Percentiles rank a stretch among this genome's conserved stretches.
phyloP scores from a whole-genome alignment of 1,140 invertebrate species.

The Scaptomyza graminum region DNA sequence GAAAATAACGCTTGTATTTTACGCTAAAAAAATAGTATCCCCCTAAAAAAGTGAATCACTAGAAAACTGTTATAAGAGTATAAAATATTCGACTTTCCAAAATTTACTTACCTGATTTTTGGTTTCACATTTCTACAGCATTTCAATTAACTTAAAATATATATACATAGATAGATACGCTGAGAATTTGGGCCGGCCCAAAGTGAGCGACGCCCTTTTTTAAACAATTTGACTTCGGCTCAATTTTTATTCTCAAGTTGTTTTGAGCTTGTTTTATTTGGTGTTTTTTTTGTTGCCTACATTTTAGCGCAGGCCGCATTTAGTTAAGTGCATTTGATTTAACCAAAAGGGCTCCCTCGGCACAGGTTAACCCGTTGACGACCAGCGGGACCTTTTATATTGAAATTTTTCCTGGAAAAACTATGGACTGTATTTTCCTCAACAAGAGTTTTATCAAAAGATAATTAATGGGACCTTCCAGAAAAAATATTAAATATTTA shows the following conservation, averaged over 20 bases:
- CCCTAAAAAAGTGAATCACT: too few species aligned
- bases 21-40: too few species aligned
- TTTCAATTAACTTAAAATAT: constrained; percentile 78
- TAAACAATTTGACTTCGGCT: constrained; percentile 41
- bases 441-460: too few species aligned
- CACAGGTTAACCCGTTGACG: constrained; percentile 35
- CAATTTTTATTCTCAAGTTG: constrained; percentile 15
- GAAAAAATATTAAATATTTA: too few species aligned
- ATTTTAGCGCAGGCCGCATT: constrained; percentile 53
- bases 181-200: constrained; percentile 16
- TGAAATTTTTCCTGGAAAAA: too few species aligned
- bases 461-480: too few species aligned
- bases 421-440: too few species aligned
- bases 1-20: too few species aligned
- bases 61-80: neutral
- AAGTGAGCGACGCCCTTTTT: constrained; percentile 42
- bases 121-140: constrained; percentile 26
- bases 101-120: neutral
- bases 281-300: constrained; percentile 60
- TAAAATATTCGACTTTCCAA: neutral
- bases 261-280: constrained; percentile 27
- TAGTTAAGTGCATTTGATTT: constrained; percentile 82
- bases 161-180: constrained; percentile 67
- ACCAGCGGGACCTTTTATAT: too few species aligned
- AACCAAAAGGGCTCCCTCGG: constrained; percentile 38